phyloP scores from a whole-genome alignment of 1,140 invertebrate species.

The Diabrotica virgifera region DNA sequence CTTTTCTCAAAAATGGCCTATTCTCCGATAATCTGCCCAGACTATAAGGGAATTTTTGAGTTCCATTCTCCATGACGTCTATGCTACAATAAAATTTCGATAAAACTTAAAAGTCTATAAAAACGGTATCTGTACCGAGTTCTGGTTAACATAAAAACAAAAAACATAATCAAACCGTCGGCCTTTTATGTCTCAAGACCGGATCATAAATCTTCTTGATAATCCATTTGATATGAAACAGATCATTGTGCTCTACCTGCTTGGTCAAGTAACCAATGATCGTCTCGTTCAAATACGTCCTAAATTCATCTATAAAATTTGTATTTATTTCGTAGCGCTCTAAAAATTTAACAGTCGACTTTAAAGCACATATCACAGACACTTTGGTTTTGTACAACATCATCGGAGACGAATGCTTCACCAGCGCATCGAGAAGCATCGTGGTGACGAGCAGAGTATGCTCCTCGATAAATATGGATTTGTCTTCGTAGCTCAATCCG shows the following conservation, averaged over 20 bases:
- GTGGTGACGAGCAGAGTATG: constrained; percentile 37
- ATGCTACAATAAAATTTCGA: too few relatives aligned
- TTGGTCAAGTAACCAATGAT: constrained; percentile 32
- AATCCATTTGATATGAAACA: constrained; percentile 31
- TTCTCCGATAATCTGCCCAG: too few relatives aligned
- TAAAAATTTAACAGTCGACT: constrained; percentile 33
- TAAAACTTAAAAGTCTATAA: too few relatives aligned
- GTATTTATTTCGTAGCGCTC: constrained; percentile 30
- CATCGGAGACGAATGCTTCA: constrained; percentile 30
- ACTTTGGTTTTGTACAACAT: constrained; percentile 33
- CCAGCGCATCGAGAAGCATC: constrained; percentile 32
- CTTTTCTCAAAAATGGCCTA: too few relatives aligned
- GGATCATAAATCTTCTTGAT: constrained; percentile 30
- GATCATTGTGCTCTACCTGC: constrained; percentile 28
- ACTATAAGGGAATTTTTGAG: too few relatives aligned
- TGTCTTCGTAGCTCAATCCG: constrained; percentile 38
- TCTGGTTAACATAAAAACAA: too few relatives aligned
- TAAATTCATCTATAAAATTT: constrained; percentile 32
- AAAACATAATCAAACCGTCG: too few relatives aligned
- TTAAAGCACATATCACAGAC: constrained; percentile 37
- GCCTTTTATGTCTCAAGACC: constrained; percentile 22
- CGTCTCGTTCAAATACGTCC: constrained; percentile 29
- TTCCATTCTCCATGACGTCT: too few relatives aligned
- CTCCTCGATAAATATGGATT: constrained; percentile 41
- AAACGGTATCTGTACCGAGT: too few relatives aligned